Base-by-base conservation (phyloP, 2,888 invertebrate genomes). In the Archips crataeganus region DNA sequence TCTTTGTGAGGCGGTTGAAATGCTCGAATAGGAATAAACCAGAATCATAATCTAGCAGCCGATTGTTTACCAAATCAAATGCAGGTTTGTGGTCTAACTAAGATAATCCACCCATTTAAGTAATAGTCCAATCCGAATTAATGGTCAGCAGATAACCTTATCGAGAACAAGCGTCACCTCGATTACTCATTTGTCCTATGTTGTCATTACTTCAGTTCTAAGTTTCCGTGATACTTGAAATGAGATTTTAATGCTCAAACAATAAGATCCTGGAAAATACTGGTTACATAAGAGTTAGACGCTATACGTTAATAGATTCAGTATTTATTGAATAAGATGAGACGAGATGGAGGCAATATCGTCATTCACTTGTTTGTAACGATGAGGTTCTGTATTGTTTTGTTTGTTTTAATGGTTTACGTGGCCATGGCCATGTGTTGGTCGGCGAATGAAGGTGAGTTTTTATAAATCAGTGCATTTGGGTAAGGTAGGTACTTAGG, bases 321-420 rank as follows among this genome's bases (percentile, higher is more conserved):
- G 47, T 36, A 63, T 13, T 51, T 65, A 65, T 64, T 65, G 51
- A 65, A 65, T 51, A 65, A 15, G 51, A 65, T n/a, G 51, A 3
- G 3, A 39, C 6, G 39, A 39, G 39, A 39, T 39, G 5, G 34
- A n/a, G 36, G n/a, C 51, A 51, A 65, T 36, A 36, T 65, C 65
- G 65, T 65, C 65, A 65, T 65, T 57, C 59, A 13, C 11, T 67
- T 45, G 23, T 67, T 59, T 13, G 57, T 42, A 42, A 59, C 45
- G 59, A 67, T 57, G 57, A 32, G 39, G 42, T 45, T 42, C 45
- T 42, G 67, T 67, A 13, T 59, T 67, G 23, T 59, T 45, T 67
- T 64, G 36, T 49, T 65, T 15, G 51, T 51, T 1, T 51, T 65
- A 3, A 34, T 49, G 49, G 34, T 49, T 36, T 49, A 4, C 36